A percentile compares a stretch with the other conserved stretches of the same genome.
Conservation (phyloP, 2,797 vertebrate genomes). For the Mormyrops attenuatus region DNA sequence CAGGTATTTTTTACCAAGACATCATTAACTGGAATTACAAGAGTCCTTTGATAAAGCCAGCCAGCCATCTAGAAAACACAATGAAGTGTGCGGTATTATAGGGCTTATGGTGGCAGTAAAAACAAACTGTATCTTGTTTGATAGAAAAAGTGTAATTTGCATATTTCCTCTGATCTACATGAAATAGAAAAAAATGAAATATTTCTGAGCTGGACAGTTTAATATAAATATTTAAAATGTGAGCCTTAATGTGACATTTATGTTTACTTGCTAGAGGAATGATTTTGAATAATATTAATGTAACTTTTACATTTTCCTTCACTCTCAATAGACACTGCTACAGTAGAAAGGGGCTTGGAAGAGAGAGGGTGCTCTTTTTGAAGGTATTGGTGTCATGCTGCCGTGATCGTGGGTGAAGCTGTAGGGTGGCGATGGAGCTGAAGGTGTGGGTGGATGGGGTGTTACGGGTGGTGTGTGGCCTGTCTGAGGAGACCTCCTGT, state of each 20-base stretch:
- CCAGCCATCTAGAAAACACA: not conserved
- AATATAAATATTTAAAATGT: not conserved
- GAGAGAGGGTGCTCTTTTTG: not conserved
- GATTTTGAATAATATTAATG: not conserved
- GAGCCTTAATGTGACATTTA: not conserved
- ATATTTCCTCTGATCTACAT: not conserved
- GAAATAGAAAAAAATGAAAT: not conserved
- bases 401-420: slow-evolving; percentile 27
- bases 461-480: slow-evolving; percentile 81
- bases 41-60: not conserved
- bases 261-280: not conserved
- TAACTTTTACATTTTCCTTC: not conserved
- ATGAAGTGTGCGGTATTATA: not conserved
- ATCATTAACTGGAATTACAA: not conserved
- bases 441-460: slow-evolving; percentile 91
- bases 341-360: not conserved
- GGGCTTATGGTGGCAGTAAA: not conserved
- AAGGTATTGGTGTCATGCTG: slow-evolving; percentile 28
- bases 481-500: slow-evolving; percentile 80
- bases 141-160: not conserved
- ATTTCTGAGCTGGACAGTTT: not conserved
- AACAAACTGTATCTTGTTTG: not conserved
- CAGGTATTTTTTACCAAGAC: not conserved
- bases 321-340: not conserved
- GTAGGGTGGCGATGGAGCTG: slow-evolving; percentile 72